Evolutionary conservation across 2,113 vertebrate genomes (phyloP).

Genomic region (Seriola dumerili): DNA sequence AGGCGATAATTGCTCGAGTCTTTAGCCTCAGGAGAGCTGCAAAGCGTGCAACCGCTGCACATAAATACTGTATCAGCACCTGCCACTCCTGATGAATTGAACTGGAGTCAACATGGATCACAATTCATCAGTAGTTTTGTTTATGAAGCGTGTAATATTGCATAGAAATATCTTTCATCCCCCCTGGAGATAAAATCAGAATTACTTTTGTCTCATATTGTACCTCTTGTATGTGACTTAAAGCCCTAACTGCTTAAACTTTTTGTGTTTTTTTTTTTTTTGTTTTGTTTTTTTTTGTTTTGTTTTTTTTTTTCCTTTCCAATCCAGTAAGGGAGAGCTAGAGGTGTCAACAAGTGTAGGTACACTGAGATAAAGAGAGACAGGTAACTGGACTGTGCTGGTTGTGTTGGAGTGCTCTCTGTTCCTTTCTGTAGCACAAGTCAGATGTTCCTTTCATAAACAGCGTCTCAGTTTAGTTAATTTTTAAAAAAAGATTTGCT

Average conservation of each 20-base stretch:
- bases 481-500: constrained; percentile 19
- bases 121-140: background rate
- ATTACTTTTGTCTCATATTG: background rate
- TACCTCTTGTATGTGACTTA: constrained; percentile 1
- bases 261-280: background rate
- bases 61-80: constrained; percentile 21
- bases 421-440: constrained; percentile 19
- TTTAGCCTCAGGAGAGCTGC: constrained; percentile 42
- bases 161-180: too few species aligned
- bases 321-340: constrained; percentile 77
- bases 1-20: constrained; percentile 50
- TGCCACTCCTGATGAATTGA: constrained; percentile 19
- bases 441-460: constrained; percentile 18
- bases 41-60: constrained; percentile 4
- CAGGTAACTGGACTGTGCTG: constrained; percentile 83
- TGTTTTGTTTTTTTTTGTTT: background rate
- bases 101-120: background rate
- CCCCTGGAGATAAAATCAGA: background rate
- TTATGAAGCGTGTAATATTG: background rate
- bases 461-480: constrained; percentile 26
- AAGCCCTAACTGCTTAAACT: constrained; percentile 25
- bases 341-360: constrained; percentile 80
- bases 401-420: constrained; percentile 64
- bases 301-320: constrained; percentile 76
- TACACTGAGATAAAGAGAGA: constrained; percentile 80